Base-by-base conservation (phyloP, 2,888 invertebrate species). In the Drosophila multiciliata region DNA sequence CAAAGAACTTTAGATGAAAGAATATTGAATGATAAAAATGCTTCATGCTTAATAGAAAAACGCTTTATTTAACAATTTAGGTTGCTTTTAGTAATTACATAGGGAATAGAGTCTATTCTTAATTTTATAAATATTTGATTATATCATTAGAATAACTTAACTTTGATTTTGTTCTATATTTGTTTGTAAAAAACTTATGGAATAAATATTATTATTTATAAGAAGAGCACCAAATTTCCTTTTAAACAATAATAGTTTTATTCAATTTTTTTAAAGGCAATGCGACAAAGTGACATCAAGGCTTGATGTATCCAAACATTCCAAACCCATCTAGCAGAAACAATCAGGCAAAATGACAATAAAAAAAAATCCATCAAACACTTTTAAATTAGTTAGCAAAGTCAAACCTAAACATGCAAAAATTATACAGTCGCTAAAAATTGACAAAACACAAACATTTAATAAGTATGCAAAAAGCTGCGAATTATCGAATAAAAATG, bases 351-450 rank as follows among this genome's bases (percentile, higher is more conserved):
- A 66, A 68, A 60, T 70, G 75, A 76, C 76, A 78, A 60, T 70
- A 48, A 36, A 5, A 60, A 60, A 64, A 70, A 69, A 79, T 87
- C 54, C 77, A 80, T 87, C 85, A 89, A 75, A 82, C 63, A 66
- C 66, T 36, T 53, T 73, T 45, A 81, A 69, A 72, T 83, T 69
- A 69, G 71, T 73, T 70, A 63, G 79, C 60, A 69, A 60, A 45
- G 54, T 29, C n/a, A 55, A 78, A 75, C 75, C 71, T 76, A 79
- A 73, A 75, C 85, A 87, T 89, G 88, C 90, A 75, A 75, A 85
- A 77, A 73, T 75, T 87, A 85, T 80, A 62, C 82, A 77, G 67
- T 69, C 57, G 40, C 45, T 35, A 38, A 73, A 65, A 70, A 73
- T 80, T 75, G 48, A 62, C 73, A 80, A 83, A 62, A 36, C 20